Percentiles rank a stretch among this genome's conserved stretches.
phyloP scores from a whole-genome alignment of 2,113 vertebrate species.

The Phycodurus eques region DNA sequence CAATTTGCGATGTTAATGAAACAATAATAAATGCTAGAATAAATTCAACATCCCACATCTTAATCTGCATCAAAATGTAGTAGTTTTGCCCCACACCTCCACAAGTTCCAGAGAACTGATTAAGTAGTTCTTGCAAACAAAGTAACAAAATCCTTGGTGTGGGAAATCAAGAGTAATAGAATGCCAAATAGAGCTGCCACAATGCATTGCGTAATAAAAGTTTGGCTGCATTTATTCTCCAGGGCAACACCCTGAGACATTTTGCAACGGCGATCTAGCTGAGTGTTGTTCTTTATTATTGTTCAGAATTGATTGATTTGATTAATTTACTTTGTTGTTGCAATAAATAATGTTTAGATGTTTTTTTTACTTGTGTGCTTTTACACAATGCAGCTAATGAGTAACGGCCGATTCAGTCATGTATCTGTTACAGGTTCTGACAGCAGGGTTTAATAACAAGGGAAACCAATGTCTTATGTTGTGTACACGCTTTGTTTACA shows the following conservation, averaged over 20 bases:
- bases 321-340: background rate
- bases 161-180: no score
- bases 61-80: no score
- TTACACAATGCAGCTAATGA: constrained; percentile 1
- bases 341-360: background rate
- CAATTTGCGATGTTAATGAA: no score
- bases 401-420: constrained; percentile 22
- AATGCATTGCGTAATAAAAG: background rate
- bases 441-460: constrained; percentile 30
- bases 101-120: no score
- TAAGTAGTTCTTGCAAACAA: no score
- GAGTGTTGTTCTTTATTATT: background rate
- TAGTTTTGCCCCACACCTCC: no score
- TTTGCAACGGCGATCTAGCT: background rate
- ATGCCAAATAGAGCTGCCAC: no score
- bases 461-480: constrained; percentile 26
- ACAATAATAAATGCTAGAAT: no score
- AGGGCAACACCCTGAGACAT: background rate
- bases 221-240: background rate
- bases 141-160: no score
- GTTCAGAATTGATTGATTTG: background rate
- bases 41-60: no score
- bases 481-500: constrained; percentile 35
- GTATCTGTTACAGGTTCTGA: constrained; percentile 5
- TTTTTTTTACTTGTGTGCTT: background rate